Evolutionary conservation across 2,888 invertebrate species (phyloP).

Genomic region (Lepidonotus clava): DNA sequence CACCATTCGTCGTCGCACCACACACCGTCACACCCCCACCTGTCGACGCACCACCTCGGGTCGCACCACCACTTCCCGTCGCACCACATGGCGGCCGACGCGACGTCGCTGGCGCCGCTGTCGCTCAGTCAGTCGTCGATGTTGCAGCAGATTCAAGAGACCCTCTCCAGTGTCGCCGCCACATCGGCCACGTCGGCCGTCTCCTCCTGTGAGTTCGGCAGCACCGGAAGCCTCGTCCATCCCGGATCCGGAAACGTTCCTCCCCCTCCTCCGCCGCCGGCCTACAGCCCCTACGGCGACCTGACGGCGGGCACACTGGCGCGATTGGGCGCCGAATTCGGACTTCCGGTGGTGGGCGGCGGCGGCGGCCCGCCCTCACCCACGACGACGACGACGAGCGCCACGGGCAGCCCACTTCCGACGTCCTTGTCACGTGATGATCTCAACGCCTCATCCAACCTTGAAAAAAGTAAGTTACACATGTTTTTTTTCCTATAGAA

Average conservation of each 20-base stretch:
- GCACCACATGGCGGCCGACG: neutral
- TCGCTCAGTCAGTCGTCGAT: conserved; percentile 12
- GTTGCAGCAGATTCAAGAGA: conserved; percentile 38
- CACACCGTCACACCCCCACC: neutral
- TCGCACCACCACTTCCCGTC: neutral
- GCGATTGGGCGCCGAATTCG: conserved; percentile 41
- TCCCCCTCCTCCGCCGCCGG: neutral
- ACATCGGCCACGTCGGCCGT: neutral
- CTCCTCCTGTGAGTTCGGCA: conserved; percentile 48
- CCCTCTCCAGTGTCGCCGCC: conserved; percentile 16
- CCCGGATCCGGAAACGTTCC: neutral
- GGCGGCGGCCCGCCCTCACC: conserved; percentile 12
- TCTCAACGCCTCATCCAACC: neutral
- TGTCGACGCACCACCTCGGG: neutral
- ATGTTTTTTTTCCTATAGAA: too few species aligned
- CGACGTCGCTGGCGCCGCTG: neutral
- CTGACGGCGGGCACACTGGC: conserved; percentile 33
- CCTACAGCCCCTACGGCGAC: conserved; percentile 45
- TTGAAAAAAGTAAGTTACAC: conserved; percentile 15
- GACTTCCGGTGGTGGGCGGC: neutral
- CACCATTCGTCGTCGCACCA: neutral
- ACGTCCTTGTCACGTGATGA: neutral
- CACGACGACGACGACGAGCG: neutral
- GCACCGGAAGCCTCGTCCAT: conserved; percentile 4
- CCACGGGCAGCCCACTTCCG: conserved; percentile 35